phyloP scores from a whole-genome alignment of 1,140 invertebrate genomes.

The Pseudomyrmex sp. region DNA sequence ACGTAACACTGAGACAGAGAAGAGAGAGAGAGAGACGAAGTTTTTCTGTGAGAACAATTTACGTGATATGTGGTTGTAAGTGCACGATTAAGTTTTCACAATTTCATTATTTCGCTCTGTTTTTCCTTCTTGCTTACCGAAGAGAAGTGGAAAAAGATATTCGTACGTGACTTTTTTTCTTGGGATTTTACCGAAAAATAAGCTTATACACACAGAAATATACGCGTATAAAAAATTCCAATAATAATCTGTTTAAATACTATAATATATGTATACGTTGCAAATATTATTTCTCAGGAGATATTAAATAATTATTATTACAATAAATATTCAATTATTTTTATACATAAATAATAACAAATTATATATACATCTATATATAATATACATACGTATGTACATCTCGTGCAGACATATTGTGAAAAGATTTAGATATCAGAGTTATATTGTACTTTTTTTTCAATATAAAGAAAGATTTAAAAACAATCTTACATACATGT shows the following conservation, averaged over 20 bases:
- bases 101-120: not conserved
- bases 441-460: not conserved
- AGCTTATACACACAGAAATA: not conserved
- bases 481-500: not conserved
- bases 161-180: not conserved
- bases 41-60: not conserved
- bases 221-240: not conserved
- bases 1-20: no score
- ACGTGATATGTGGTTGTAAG: not conserved
- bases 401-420: no score
- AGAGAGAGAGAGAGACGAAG: no score
- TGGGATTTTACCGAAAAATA: not conserved
- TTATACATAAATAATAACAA: no score
- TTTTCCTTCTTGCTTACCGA: not conserved
- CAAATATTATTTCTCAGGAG: no score
- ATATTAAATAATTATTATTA: no score
- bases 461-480: not conserved
- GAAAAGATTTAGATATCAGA: not conserved
- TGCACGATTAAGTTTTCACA: slow-evolving; percentile 8
- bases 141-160: not conserved
- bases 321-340: no score
- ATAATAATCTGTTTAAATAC: no score
- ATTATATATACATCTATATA: no score
- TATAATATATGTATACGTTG: no score
- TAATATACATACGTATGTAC: no score